Base-by-base conservation (phyloP, 2,888 invertebrate genomes). In the Fabriciana adippe region DNA sequence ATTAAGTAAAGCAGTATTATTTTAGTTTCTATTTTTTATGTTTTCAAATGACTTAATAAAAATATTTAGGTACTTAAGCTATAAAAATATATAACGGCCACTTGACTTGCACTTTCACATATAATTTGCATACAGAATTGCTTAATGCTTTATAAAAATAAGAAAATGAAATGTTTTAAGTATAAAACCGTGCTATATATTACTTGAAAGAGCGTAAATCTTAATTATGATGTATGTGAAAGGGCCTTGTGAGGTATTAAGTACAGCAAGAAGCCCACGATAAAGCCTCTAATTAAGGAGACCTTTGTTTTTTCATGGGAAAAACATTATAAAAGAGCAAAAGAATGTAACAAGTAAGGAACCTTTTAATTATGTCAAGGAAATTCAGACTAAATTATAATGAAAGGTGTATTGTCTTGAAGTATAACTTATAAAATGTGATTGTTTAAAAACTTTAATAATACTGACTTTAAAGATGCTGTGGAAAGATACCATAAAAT, bases 291-390 rank as follows among this genome's bases (percentile, higher is more conserved):
- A 67, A 67, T 70, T 70, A 70, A 64, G 55, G 41, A 67, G 26
- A 64, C 64, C 61, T 67, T 70, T 70, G 69, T 70, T 26, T 63
- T 60, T 63, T 56, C 56, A 41, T 67, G 67, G 53, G 69, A 63
- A 69, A 63, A 55, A 35, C 51, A 45, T 54, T 60, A 57, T 50
- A 47, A 59, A 64, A 51, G 41, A 64, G 63, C n/a, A 45, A 55
- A 61, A 56, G 67, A 70, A 70, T 67, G 67, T 60, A n/a, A 67
- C 50, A 55, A 26, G 45, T 41, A 64, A 53, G 67, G 60, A 56
- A 55, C 47, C 60, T 61, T 45, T 57, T 67, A 64, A 67, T 67
- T 61, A 56, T 70, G 64, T 67, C 64, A 70, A 57, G 69, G 67
- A 70, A 70, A 67, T 67, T 53, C 6, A 18, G 55, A 54, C 21